These are phyloP conservation scores for Calliphora vomitoria DNA, from an alignment of 2,888 invertebrate species.

Conservation along the genomic window DNA sequence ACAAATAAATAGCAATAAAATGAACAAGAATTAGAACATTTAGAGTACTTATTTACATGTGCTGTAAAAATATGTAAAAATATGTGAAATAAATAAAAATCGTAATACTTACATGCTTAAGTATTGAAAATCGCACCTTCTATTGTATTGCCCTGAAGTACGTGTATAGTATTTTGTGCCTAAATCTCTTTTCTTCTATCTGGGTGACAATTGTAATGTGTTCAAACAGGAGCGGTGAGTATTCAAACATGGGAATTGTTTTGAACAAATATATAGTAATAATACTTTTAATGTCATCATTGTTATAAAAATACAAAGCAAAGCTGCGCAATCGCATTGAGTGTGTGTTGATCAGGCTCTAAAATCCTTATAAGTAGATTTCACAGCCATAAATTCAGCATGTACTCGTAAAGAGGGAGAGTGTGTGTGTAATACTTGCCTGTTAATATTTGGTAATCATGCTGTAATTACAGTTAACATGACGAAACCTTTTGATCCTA, in stretches of 20 bases:
- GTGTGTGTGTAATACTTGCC: not conserved
- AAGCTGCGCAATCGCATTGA: constrained; percentile 57
- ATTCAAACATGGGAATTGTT: constrained; percentile 61
- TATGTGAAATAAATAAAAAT: constrained; percentile 38
- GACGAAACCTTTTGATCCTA: constrained; percentile 66
- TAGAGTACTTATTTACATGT: constrained; percentile 13
- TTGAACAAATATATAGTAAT: constrained; percentile 43
- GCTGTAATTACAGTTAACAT: constrained; percentile 67
- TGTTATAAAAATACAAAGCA: constrained; percentile 53
- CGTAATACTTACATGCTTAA: constrained; percentile 15
- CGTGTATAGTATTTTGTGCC: not conserved
- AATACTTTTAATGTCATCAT: constrained; percentile 61
- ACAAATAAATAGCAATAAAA: constrained; percentile 38
- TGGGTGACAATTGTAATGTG: constrained; percentile 52
- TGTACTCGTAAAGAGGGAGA: not conserved
- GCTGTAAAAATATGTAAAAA: not conserved
- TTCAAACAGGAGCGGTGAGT: constrained; percentile 46
- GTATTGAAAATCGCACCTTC: constrained; percentile 66
- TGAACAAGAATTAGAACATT: constrained; percentile 63
- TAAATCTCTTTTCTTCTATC: constrained; percentile 29
- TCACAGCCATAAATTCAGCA: constrained; percentile 13
- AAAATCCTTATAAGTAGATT: constrained; percentile 66
- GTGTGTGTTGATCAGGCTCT: constrained; percentile 39
- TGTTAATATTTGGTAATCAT: constrained; percentile 54
- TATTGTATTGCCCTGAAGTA: constrained; percentile 17